Evolutionary conservation across 2,797 vertebrate species (phyloP).

Genomic region (Amphiprion clarkii): DNA sequence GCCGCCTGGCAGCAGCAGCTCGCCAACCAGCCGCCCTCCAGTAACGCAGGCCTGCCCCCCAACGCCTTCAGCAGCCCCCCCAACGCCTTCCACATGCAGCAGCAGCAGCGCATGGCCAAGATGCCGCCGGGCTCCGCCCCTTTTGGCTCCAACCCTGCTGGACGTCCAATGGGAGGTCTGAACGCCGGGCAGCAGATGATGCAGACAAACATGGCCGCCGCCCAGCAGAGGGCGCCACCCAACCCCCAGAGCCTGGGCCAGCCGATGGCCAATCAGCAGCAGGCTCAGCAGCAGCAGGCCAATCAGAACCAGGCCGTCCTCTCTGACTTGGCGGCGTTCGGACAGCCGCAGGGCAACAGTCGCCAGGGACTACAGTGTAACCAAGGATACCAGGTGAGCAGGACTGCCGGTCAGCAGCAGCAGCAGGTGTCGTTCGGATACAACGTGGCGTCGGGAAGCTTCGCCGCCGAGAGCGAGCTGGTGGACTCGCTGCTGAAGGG

Average conservation of each 20-base stretch:
- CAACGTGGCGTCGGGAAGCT: conserved; percentile 85
- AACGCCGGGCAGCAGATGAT: conserved; percentile 91
- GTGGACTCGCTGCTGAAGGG: conserved; percentile 96
- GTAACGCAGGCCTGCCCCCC: conserved; percentile 78
- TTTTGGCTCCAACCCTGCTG: conserved; percentile 79
- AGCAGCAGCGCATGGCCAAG: conserved; percentile 89
- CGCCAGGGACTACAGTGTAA: conserved; percentile 90
- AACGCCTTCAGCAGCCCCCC: conserved; percentile 86
- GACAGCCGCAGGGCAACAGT: conserved; percentile 84
- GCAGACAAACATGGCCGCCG: conserved; percentile 75
- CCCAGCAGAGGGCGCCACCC: conserved; percentile 89
- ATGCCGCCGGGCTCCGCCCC: conserved; percentile 82
- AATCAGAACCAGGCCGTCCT: conserved; percentile 86
- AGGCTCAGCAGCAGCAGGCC: conserved; percentile 85
- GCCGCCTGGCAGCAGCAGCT: conserved; percentile 90
- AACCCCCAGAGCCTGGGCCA: conserved; percentile 70
- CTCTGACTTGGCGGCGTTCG: conserved; percentile 89
- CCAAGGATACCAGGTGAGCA: conserved; percentile 92
- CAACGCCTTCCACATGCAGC: conserved; percentile 90
- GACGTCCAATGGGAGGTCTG: conserved; percentile 88
- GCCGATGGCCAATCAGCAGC: conserved; percentile 82
- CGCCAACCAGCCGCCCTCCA: conserved; percentile 80
- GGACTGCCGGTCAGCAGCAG: conserved; percentile 86
- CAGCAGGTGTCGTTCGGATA: conserved; percentile 92
- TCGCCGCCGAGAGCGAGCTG: conserved; percentile 93